A percentile compares a stretch with the other conserved stretches of the same genome.
These are phyloP conservation scores for Oligia strigilis DNA, from an alignment of 2,888 invertebrate species.

Conservation along the genomic window DNA sequence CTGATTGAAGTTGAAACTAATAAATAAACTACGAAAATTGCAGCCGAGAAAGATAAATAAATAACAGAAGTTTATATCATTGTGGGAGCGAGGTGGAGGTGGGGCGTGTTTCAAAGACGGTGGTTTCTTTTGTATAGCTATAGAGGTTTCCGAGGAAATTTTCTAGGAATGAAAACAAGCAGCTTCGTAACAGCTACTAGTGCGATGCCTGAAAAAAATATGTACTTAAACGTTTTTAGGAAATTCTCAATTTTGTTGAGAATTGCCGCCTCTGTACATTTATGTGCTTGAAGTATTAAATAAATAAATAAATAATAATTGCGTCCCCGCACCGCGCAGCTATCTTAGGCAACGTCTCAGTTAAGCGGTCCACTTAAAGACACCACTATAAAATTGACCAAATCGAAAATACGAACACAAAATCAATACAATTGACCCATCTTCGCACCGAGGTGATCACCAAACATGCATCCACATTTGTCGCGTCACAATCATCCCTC, in stretches of 20 bases:
- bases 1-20: conserved; percentile 32
- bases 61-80: conserved; percentile 29
- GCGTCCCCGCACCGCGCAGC: too few relatives aligned
- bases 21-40: conserved; percentile 49
- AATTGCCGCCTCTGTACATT: too few relatives aligned
- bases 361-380: background rate
- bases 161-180: conserved; percentile 6
- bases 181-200: background rate
- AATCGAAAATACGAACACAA: background rate
- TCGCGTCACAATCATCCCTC: conserved; percentile 9
- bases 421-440: background rate
- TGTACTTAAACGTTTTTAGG: background rate
- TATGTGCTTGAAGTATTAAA: too few relatives aligned
- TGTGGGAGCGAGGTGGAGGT: conserved; percentile 3
- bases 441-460: background rate
- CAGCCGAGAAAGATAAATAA: conserved; percentile 40
- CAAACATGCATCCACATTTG: background rate
- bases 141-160: background rate
- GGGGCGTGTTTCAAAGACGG: background rate
- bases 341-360: too few relatives aligned
- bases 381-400: background rate
- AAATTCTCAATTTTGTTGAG: background rate
- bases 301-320: too few relatives aligned
- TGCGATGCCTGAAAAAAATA: background rate
- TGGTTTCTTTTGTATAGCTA: background rate